Conservation (phyloP, 2,888 invertebrate genomes). For the Eilema griseolum region DNA sequence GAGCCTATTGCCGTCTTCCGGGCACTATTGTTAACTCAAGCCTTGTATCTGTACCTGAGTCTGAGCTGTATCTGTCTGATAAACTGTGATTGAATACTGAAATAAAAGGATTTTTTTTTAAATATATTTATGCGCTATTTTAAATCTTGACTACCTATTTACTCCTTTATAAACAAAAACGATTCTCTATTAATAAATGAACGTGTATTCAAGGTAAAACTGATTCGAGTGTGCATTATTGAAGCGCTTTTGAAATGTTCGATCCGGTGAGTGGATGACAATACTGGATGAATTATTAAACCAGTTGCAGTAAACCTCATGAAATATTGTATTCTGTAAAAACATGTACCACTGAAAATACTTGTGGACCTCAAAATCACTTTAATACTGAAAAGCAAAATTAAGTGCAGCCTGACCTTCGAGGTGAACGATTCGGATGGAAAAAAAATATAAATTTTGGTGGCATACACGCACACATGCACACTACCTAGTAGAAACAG, state of each 20-base stretch:
- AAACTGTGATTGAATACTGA: no score
- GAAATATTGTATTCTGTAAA: slow-evolving; percentile 22
- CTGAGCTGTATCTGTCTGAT: no score
- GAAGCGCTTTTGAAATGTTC: slow-evolving; percentile 37
- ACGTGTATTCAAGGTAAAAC: slow-evolving; percentile 23
- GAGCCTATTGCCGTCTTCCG: no score
- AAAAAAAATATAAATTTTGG: no score
- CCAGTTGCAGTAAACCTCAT: slow-evolving; percentile 28
- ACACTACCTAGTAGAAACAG: no score
- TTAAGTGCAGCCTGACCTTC: no score
- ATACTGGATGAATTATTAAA: slow-evolving; percentile 43
- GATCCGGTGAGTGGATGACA: slow-evolving; percentile 24
- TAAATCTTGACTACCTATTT: neutral
- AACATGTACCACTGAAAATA: neutral
- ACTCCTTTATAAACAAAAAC: neutral
- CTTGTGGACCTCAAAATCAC: neutral
- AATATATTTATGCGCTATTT: neutral
- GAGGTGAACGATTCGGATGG: no score
- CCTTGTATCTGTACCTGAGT: no score
- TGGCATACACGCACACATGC: no score
- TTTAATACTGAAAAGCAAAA: no score
- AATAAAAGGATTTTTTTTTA: no score
- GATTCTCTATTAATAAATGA: slow-evolving; percentile 28
- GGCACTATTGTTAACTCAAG: no score
- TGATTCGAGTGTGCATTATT: slow-evolving; percentile 42